phyloP scores from a whole-genome alignment of 2,888 invertebrate species.

The Alviniconcha strummeri region DNA sequence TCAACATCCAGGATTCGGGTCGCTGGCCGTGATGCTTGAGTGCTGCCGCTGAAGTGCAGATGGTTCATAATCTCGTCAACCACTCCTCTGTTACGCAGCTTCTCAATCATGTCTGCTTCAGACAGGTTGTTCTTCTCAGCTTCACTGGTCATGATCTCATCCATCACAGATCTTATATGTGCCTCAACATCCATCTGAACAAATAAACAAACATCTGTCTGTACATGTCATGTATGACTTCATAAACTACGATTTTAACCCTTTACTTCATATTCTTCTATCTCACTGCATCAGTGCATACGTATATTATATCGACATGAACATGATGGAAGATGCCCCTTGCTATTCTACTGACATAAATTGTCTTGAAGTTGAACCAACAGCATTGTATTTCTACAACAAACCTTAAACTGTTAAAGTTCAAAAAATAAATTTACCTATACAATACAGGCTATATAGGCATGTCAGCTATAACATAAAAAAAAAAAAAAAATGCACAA shows the following conservation, averaged over 20 bases:
- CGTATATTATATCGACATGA: no score
- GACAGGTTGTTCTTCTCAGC: slow-evolving; percentile 53
- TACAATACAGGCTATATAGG: no score
- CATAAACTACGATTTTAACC: not conserved
- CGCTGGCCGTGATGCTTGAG: slow-evolving; percentile 52
- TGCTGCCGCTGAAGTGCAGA: slow-evolving; percentile 60
- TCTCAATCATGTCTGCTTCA: slow-evolving; percentile 74
- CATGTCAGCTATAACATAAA: no score
- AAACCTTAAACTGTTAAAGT: no score
- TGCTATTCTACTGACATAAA: no score
- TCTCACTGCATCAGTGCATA: no score
- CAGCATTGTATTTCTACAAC: no score
- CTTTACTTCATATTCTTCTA: no score
- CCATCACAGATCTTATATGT: slow-evolving; percentile 63
- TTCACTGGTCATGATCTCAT: slow-evolving; percentile 62
- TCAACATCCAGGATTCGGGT: slow-evolving; percentile 65
- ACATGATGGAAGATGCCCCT: no score
- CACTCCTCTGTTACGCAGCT: slow-evolving; percentile 63
- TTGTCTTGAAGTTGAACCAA: no score
- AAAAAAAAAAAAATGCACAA: no score
- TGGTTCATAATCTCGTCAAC: slow-evolving; percentile 68
- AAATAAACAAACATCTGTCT: not conserved
- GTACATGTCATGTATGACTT: not conserved
- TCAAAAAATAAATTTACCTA: no score
- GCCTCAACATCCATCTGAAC: slow-evolving; percentile 66